Evolutionary conservation across 2,888 invertebrate species (phyloP).

Genomic region (Caenorhabditis sp.): DNA sequence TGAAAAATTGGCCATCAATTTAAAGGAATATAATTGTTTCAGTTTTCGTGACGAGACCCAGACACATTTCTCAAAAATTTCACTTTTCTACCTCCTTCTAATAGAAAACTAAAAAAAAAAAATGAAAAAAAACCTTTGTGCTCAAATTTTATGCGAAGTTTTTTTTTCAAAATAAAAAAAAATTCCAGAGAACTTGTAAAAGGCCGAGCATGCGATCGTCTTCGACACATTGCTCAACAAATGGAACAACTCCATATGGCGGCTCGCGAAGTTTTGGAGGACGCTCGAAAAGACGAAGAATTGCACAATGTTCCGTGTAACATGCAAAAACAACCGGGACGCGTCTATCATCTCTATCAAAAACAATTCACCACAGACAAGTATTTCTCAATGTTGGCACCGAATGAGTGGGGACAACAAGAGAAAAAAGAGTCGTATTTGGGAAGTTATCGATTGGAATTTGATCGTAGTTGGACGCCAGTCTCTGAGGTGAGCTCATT

Average conservation of each 20-base stretch:
- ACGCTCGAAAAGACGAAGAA: slow-evolving; percentile 76
- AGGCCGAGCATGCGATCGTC: slow-evolving; percentile 51
- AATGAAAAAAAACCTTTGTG: too few species aligned
- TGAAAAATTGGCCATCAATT: too few species aligned
- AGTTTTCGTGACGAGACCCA: too few species aligned
- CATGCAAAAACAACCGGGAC: slow-evolving; percentile 80
- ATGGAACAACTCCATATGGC: slow-evolving; percentile 77
- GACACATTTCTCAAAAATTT: too few species aligned
- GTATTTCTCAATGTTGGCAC: slow-evolving; percentile 81
- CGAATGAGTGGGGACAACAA: slow-evolving; percentile 79
- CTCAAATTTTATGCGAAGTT: too few species aligned
- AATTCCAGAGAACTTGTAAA: slow-evolving; percentile 44
- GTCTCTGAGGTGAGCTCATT: slow-evolving; percentile 29
- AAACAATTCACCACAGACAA: slow-evolving; percentile 48
- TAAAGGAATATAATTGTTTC: too few species aligned
- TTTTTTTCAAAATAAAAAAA: too few species aligned
- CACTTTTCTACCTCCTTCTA: too few species aligned
- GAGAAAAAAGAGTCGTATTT: slow-evolving; percentile 76
- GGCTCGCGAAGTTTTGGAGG: slow-evolving; percentile 70
- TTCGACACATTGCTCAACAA: slow-evolving; percentile 80
- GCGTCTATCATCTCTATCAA: slow-evolving; percentile 80
- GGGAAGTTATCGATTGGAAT: slow-evolving; percentile 79
- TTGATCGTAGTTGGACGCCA: slow-evolving; percentile 79
- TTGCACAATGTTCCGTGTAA: slow-evolving; percentile 81
- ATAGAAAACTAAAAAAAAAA: too few species aligned